Conservation (phyloP, 2,888 invertebrate species). For the Synanthedon myopaeformis region DNA sequence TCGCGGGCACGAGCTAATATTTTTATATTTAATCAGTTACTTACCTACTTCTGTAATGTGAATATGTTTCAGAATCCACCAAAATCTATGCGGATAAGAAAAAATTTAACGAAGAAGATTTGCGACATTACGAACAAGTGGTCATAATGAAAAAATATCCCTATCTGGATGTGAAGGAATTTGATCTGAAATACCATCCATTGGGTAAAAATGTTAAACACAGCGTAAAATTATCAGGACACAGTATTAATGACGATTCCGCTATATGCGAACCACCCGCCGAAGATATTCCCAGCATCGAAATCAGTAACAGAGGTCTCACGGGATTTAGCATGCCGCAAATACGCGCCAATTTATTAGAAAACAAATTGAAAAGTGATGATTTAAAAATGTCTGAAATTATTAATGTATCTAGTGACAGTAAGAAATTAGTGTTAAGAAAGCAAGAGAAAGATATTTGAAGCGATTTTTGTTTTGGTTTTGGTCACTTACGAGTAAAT, state of each 20-base stretch:
- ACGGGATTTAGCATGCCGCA: conserved; percentile 52
- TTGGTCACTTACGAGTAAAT: too few relatives aligned
- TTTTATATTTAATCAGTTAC: too few relatives aligned
- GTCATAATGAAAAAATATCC: conserved; percentile 62
- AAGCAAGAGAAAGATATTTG: neutral
- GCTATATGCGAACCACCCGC: conserved; percentile 29
- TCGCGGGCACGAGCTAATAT: too few relatives aligned
- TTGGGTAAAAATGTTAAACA: conserved; percentile 32
- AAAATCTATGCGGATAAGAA: conserved; percentile 14
- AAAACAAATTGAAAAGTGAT: conserved; percentile 10
- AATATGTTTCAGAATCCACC: neutral
- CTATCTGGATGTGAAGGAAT: conserved; percentile 47
- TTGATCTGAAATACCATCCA: conserved; percentile 39
- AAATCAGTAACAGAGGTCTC: conserved; percentile 51
- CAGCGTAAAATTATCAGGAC: conserved; percentile 23
- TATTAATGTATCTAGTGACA: neutral
- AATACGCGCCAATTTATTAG: neutral
- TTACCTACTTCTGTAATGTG: too few relatives aligned
- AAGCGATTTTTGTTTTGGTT: too few relatives aligned
- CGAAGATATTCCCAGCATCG: conserved; percentile 42
- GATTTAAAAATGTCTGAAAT: conserved; percentile 7
- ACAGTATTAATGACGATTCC: conserved; percentile 25
- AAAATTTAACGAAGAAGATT: conserved; percentile 31
- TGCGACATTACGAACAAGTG: conserved; percentile 46
- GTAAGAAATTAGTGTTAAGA: neutral